phyloP scores from a whole-genome alignment of 2,797 vertebrate species.

The Acipenser transmontanus region DNA sequence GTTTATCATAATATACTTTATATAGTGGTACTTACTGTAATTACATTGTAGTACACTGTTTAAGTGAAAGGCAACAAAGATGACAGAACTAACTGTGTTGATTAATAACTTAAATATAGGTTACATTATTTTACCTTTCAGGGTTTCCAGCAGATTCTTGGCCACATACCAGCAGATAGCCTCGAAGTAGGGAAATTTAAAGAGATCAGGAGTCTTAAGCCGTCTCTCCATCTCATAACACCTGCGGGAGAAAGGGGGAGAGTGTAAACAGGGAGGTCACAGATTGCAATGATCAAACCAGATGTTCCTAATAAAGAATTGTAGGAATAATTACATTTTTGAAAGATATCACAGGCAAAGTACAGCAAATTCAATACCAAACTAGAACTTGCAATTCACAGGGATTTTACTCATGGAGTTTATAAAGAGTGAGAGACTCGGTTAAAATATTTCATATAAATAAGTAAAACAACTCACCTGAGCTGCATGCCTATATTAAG shows the following conservation, averaged over 20 bases:
- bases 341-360: neutral
- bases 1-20: too few relatives aligned
- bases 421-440: too few relatives aligned
- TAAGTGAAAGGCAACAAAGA: slow-evolving; percentile 8
- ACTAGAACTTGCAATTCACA: too few relatives aligned
- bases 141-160: slow-evolving; percentile 91
- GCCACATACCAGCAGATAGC: slow-evolving; percentile 99
- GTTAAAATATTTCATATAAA: neutral
- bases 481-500: slow-evolving; percentile 99
- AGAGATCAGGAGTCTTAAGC: slow-evolving; percentile 96
- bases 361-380: too few relatives aligned
- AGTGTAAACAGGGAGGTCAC: neutral
- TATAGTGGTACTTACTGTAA: too few relatives aligned
- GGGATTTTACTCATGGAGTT: too few relatives aligned
- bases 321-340: slow-evolving; percentile 10
- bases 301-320: neutral
- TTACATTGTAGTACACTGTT: neutral
- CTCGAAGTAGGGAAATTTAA: slow-evolving; percentile 98
- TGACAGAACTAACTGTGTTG: neutral
- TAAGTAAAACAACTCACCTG: slow-evolving; percentile 61
- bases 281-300: slow-evolving; percentile 17
- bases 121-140: slow-evolving; percentile 73
- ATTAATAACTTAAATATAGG: neutral
- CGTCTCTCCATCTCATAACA: slow-evolving; percentile 99
- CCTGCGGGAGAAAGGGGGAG: slow-evolving; percentile 53